Evolutionary conservation across 2,797 vertebrate genomes (phyloP), one percentile per base, ranked within the genome.

Genomic region (Schizothorax lantsangensis): DNA sequence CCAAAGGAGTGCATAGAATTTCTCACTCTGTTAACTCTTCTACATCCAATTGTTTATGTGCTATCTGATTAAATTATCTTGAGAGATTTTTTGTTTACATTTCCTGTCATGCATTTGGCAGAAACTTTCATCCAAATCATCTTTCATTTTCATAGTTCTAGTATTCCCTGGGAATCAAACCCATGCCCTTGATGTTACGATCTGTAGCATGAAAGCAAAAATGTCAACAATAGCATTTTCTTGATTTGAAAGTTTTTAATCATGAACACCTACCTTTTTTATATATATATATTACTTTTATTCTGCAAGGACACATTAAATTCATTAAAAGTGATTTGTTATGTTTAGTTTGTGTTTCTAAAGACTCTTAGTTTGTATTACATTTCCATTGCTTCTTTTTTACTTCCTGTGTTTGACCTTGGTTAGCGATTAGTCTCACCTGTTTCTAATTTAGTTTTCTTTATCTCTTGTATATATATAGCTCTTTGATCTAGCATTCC

Each of bases 1-100:
- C 62, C 81, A 75, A 26, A 87, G 47, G n/a, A 84, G 62, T 54
- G 43, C 73, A 73, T 40, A 77, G 19, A 30, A 68, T 85, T 81
- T 84, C 78, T 79, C 68, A 57, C 84, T 43, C 23, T 49, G 30
- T 54, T 49, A 19, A 75, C 49, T 77, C 69, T 23, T 43, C 15
- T 78, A 26, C 71, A 78, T 62, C 47, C 47, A 43, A 21, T 17
- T 83, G 69, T 74, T 74, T 62, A 73, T 62, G n/a, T 1, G 43
- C 54, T 33, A 6, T 62, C 74, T 45, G 71, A 74, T 47, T 59
- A 2, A 68, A 69, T 69, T 33, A 59, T 59, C n/a, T 59, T 62
- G 11, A 2, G 0, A 62, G 36, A 59, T 45, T 47, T 33, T n/a
- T 62, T 47, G 4, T 36, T 81, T 68, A 36, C 14, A 79, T 79